These are phyloP conservation scores for Drusus annulatus DNA, from an alignment of 1,140 invertebrate species.

Conservation along the genomic window DNA sequence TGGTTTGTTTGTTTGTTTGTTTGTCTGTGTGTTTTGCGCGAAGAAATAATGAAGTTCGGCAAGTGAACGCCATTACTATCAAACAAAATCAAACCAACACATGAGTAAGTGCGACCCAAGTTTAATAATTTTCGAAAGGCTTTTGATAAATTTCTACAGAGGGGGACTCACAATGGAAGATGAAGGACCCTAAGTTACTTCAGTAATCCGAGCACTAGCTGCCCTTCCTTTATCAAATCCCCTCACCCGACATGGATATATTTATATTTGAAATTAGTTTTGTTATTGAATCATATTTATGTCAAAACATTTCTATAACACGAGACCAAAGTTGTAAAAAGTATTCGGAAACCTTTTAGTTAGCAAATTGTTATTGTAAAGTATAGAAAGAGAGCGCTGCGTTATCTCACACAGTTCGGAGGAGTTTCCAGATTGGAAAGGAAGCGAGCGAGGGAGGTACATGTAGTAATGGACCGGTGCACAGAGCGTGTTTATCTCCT, in stretches of 20 bases:
- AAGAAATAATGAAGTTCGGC: conserved; percentile 50
- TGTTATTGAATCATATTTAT: conserved; percentile 57
- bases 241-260: conserved; percentile 49
- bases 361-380: conserved; percentile 43
- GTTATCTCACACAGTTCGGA: conserved; percentile 28
- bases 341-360: conserved; percentile 46
- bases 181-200: conserved; percentile 48
- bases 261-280: conserved; percentile 54
- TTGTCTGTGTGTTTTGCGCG: conserved; percentile 52
- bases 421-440: conserved; percentile 47
- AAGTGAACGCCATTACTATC: conserved; percentile 54
- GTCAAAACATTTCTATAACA: conserved; percentile 49
- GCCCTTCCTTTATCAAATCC: conserved; percentile 54
- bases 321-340: conserved; percentile 49
- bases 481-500: conserved; percentile 42
- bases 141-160: conserved; percentile 52
- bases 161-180: conserved; percentile 43
- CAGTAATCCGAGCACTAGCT: conserved; percentile 41
- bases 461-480: conserved; percentile 36
- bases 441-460: background rate
- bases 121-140: conserved; percentile 56
- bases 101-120: conserved; percentile 52
- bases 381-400: conserved; percentile 18
- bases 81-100: conserved; percentile 56
- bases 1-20: conserved; percentile 43